Conservation (phyloP, 92 coral and sea anemone species). For the Phymanthus crucifer region DNA sequence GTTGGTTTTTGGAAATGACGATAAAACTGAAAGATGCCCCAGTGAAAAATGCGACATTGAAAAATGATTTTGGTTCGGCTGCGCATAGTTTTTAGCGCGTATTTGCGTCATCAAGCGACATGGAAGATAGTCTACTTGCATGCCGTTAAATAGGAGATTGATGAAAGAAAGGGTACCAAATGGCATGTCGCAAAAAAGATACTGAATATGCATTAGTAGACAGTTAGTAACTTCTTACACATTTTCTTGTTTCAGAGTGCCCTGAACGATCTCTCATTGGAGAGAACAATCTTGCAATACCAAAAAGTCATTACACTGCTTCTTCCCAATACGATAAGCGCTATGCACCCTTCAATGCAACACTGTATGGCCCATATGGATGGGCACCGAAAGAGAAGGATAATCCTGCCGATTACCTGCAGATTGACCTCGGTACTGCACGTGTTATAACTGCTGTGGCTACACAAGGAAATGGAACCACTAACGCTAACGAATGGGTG, state of each 20-base stretch:
- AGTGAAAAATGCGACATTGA: too few species aligned
- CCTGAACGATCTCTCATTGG: conserved; percentile 31
- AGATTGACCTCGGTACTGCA: conserved; percentile 16
- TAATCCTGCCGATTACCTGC: conserved; percentile 8
- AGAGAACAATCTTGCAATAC: background rate
- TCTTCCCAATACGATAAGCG: background rate
- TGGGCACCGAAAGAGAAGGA: conserved; percentile 23
- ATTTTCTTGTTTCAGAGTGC: conserved; percentile 2
- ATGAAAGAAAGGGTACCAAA: background rate
- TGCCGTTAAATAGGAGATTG: too few species aligned
- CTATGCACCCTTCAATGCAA: conserved; percentile 8
- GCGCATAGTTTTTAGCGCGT: too few species aligned
- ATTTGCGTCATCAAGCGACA: too few species aligned
- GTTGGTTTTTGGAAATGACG: background rate
- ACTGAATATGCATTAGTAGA: background rate
- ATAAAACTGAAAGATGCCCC: too few species aligned
- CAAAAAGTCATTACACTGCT: conserved; percentile 9
- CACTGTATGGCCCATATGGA: background rate
- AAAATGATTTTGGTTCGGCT: too few species aligned
- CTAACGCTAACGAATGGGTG: background rate
- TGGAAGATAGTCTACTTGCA: too few species aligned
- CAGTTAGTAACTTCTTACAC: background rate
- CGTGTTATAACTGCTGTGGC: conserved; percentile 29
- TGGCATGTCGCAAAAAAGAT: background rate
- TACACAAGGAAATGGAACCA: conserved; percentile 23